Percentiles rank a stretch among this genome's conserved stretches.
These are phyloP conservation scores for Etia nguti DNA, from an alignment of 2,113 vertebrate genomes.

Conservation along the genomic window DNA sequence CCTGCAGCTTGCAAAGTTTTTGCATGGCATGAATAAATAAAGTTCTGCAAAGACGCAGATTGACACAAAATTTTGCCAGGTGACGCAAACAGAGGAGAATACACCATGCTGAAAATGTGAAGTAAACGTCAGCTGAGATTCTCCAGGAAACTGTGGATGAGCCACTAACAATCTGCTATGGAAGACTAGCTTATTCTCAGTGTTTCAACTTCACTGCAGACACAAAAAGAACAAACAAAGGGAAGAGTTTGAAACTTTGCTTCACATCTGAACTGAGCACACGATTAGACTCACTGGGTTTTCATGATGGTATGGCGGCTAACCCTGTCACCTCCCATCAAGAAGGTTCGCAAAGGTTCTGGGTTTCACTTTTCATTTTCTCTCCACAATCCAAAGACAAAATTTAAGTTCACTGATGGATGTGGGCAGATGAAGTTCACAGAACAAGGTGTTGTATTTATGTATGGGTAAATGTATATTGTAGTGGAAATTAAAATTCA, in stretches of 20 bases:
- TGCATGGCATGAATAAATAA: not conserved
- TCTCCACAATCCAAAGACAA: not conserved
- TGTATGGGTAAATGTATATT: not conserved
- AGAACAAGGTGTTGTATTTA: not conserved
- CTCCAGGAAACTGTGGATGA: not conserved
- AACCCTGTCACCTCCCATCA: not conserved
- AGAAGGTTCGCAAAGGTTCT: not conserved
- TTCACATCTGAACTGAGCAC: not conserved
- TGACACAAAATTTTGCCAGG: not conserved
- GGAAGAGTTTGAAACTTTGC: not conserved
- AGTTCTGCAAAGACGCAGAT: not conserved
- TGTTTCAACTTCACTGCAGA: not conserved
- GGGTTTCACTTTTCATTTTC: not conserved
- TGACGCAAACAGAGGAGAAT: not conserved
- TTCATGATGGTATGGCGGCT: not conserved
- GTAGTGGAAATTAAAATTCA: not conserved
- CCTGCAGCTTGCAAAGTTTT: not conserved
- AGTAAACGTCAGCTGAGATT: not conserved
- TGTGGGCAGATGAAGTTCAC: not conserved
- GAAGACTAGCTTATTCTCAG: not conserved
- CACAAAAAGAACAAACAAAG: not conserved
- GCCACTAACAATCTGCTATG: not conserved
- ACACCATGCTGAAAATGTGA: not conserved
- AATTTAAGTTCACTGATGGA: not conserved
- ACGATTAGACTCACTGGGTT: not conserved